Evolutionary conservation across 64 coral and sea anemone genomes (phyloP), one percentile per base, ranked within the genome.

Genomic region (Dendronephthya gigantea): DNA sequence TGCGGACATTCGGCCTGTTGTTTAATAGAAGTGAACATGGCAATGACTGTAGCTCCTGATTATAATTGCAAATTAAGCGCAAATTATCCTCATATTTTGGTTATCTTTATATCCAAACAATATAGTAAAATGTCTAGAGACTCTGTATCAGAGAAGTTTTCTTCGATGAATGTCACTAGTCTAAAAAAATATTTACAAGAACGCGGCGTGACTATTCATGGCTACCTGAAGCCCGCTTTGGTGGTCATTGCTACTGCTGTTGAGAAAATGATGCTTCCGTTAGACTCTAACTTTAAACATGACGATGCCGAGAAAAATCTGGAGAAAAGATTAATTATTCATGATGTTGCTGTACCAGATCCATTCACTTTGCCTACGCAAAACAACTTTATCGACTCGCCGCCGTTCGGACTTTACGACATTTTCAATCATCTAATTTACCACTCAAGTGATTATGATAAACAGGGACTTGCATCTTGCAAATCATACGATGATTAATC

Each of bases 401-500:
- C 30, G 69, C 69, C 30, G 10, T 75, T 75, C 34, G 28, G 69
- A 9, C 25, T 75, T 13, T 75, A 4, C 66, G 66, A 70, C n/a
- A n/a, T n/a, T n/a, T n/a, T n/a, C n/a, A n/a, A n/a, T n/a, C 7
- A 16, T 37, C 17, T 75, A 13, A 37, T 75, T 31, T 75, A 75
- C 69, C 69, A 75, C 35, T 37, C 69, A 31, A 37, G 27, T 75
- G n/a, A 75, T 15, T 75, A 75, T 16, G 69, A 75, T 16, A 75
- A 75, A 75, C 7, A 75, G 34, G n/a, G 29, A 34, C 69, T 75
- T 31, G 69, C 69, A 31, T 27, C 69, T 1, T 75, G 34, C 17
- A 75, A 75, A 75, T 75, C 69, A 1, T 75, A 75, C 69, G 69
- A 75, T 27, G 69, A 75, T 37, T 75, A n/a, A 75, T 37, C 69